Evolutionary conservation across 2,113 vertebrate species (phyloP).

Genomic region (Chlamydotis undulata): DNA sequence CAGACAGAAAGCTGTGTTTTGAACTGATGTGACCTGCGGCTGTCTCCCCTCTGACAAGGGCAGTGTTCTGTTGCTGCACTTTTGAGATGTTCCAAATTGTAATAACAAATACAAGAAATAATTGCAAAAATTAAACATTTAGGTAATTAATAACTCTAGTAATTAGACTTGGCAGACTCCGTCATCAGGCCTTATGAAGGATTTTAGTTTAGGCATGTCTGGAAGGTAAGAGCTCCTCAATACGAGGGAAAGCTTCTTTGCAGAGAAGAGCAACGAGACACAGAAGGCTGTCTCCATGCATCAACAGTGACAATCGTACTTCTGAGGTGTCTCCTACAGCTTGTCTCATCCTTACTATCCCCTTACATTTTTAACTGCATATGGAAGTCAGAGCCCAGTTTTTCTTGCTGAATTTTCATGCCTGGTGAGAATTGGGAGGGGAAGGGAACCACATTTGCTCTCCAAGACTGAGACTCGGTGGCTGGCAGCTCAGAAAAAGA

Average conservation of each 20-base stretch:
- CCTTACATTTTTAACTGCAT: neutral
- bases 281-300: neutral
- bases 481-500: neutral
- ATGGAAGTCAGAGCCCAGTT: neutral
- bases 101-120: neutral
- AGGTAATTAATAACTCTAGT: slow-evolving; percentile 46
- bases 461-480: neutral
- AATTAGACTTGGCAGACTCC: slow-evolving; percentile 10
- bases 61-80: neutral
- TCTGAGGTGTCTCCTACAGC: neutral
- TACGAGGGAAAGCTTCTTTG: neutral
- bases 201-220: neutral
- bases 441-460: neutral
- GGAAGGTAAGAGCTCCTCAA: neutral
- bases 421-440: neutral
- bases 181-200: neutral
- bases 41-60: neutral
- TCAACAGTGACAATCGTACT: neutral
- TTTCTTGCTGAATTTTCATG: neutral
- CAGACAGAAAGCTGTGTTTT: neutral
- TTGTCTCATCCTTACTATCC: neutral
- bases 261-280: neutral
- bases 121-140: slow-evolving; percentile 41
- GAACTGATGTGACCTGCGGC: neutral
- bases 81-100: neutral